Conservation (phyloP, 2,797 vertebrate species). For the Sebastes dallii region DNA sequence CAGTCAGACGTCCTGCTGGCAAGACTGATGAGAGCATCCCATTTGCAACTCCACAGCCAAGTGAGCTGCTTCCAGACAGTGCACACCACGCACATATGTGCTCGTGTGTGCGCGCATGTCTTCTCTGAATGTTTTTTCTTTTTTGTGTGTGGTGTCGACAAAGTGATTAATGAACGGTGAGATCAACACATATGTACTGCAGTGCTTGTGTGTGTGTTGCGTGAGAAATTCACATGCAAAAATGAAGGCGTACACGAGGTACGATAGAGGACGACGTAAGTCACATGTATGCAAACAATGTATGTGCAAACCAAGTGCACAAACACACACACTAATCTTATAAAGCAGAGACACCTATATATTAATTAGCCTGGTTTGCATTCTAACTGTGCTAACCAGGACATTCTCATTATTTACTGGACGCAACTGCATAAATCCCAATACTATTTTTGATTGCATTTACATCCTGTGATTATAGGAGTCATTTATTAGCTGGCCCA, state of each 20-base stretch:
- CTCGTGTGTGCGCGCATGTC: not conserved
- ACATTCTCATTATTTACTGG: slow-evolving; percentile 33
- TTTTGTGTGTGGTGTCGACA: slow-evolving; percentile 8
- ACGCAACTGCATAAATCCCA: not conserved
- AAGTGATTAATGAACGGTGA: slow-evolving; percentile 53
- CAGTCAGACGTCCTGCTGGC: slow-evolving; percentile 78
- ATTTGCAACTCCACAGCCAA: slow-evolving; percentile 81
- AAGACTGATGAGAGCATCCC: slow-evolving; percentile 84
- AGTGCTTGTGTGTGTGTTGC: not conserved
- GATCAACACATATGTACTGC: slow-evolving; percentile 23
- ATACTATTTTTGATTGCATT: slow-evolving; percentile 7
- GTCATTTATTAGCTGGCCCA: slow-evolving; percentile 27
- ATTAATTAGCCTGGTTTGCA: slow-evolving; percentile 19
- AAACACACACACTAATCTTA: not conserved
- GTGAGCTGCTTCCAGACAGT: slow-evolving; percentile 68
- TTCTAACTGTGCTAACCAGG: slow-evolving; percentile 19
- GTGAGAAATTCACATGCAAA: slow-evolving; percentile 1
- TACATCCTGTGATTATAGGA: slow-evolving; percentile 14
- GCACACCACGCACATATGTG: slow-evolving; percentile 46
- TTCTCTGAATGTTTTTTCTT: slow-evolving; percentile 30
- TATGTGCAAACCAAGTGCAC: not conserved
- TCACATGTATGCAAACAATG: not conserved
- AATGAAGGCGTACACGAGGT: not conserved
- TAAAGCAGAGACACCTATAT: not conserved
- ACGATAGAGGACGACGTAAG: not conserved